Conservation (phyloP, 2,797 vertebrate genomes). For the Alca torda region DNA sequence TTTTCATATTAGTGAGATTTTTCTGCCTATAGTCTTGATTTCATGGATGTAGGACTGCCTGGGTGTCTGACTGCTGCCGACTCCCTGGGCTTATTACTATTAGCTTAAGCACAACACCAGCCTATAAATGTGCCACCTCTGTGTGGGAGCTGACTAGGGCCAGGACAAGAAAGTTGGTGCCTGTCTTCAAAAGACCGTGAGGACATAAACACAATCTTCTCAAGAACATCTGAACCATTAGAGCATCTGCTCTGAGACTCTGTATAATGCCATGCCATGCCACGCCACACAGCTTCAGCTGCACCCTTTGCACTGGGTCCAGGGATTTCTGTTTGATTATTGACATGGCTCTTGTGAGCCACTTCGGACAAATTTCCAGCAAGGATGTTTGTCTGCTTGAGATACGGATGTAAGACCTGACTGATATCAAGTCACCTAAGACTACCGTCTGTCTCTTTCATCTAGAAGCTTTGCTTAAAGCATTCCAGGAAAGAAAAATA, state of each 20-base stretch:
- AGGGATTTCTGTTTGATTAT: background rate
- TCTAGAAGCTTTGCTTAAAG: background rate
- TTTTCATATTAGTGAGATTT: constrained; percentile 7
- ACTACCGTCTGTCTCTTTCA: background rate
- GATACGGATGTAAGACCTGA: background rate
- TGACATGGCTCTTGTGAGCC: background rate
- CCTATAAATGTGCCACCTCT: background rate
- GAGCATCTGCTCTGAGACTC: background rate
- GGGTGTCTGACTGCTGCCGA: background rate
- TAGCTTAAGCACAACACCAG: background rate
- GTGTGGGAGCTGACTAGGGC: background rate
- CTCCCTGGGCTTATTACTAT: background rate
- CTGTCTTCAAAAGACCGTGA: background rate
- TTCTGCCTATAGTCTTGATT: background rate
- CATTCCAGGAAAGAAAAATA: background rate
- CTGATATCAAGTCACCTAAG: background rate
- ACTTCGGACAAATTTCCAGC: background rate
- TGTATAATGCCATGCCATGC: background rate
- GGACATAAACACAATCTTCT: background rate
- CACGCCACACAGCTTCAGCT: background rate
- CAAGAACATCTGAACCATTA: rapidly evolving
- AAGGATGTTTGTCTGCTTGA: background rate
- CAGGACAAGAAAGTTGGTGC: background rate
- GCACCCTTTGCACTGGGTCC: background rate
- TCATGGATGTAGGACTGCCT: background rate